Evolutionary conservation across 2,888 invertebrate genomes (phyloP), one percentile per base, ranked within the genome.

Genomic region (Thecophora atra): DNA sequence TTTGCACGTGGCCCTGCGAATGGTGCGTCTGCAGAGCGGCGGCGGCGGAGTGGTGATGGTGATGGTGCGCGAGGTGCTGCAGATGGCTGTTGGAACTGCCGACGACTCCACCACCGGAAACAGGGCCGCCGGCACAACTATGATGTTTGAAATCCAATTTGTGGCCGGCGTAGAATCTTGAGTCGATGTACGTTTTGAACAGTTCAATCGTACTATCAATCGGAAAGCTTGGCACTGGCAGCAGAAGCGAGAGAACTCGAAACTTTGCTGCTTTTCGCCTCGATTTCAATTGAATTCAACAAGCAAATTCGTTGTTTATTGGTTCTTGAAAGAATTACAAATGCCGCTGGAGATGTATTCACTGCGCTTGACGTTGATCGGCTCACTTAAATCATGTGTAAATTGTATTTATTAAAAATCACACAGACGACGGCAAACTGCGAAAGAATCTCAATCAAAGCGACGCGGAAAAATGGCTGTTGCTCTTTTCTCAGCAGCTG

Each of bases 71-170:
- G 19, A 71, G 62, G 30, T 73, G 74, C 56, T 72, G 69, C 42
- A 68, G 66, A 56, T 78, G 81, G 77, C 73, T 78, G 72, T 76
- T 78, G 54, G 75, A 75, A 75, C 77, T 78, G 82, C 79, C 84
- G 78, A 81, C 82, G 79, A 81, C 79, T 77, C 81, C 81, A 81
- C 79, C 77, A 89, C 89, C 85, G 87, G 88, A 87, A 87, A 89
- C 87, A 88, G 86, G 85, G 89, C 89, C 89, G 88, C 89, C 88
- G 88, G 88, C 88, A 92, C 89, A 91, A 91, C 90, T 91, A 88
- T 91, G 91, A 89, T 92, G 91, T 89, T 92, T 93, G 92, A 92
- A 93, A 91, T 91, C 94, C 93, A 91, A 93, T 91, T 91, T 92
- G 92, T 90, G 88, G 92, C 90, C 89, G 90, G 84, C 89, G 90